Conservation (phyloP, 2,113 vertebrate species). For the Noctilio leporinus region DNA sequence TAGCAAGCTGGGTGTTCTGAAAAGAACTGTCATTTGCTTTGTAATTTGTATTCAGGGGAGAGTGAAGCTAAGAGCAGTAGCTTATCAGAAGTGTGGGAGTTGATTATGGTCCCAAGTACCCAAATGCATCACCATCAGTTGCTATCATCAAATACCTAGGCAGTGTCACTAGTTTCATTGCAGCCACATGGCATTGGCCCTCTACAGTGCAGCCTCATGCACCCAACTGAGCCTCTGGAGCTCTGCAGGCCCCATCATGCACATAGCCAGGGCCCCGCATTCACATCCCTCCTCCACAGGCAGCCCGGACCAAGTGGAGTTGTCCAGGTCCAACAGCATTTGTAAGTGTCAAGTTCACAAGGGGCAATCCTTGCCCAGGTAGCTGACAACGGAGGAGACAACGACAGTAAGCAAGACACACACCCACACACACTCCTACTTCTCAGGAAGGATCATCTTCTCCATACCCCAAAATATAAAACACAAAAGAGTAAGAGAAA, state of each 20-base stretch:
- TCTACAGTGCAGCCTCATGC: constrained; percentile 12
- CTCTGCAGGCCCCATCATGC: neutral
- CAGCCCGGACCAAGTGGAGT: neutral
- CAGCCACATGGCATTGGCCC: neutral
- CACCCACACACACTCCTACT: neutral
- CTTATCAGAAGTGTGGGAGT: neutral
- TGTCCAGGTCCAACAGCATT: neutral
- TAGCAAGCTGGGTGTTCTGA: neutral
- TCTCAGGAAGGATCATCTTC: neutral
- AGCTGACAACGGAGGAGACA: constrained; percentile 14
- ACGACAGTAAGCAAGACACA: constrained; percentile 8
- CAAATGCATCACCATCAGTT: neutral
- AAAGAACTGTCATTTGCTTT: neutral
- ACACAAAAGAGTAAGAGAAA: neutral
- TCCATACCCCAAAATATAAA: neutral
- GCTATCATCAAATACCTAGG: neutral
- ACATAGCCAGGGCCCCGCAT: neutral
- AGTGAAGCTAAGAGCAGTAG: neutral
- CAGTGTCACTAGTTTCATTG: constrained; percentile 17
- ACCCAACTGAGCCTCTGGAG: neutral
- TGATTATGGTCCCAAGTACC: neutral
- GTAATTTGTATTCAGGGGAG: neutral
- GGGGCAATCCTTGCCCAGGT: neutral
- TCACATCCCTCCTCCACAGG: neutral
- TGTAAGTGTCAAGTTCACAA: constrained; percentile 15